These are phyloP conservation scores for Drosophila fuyamai DNA, from an alignment of 1,140 invertebrate species.

Conservation along the genomic window DNA sequence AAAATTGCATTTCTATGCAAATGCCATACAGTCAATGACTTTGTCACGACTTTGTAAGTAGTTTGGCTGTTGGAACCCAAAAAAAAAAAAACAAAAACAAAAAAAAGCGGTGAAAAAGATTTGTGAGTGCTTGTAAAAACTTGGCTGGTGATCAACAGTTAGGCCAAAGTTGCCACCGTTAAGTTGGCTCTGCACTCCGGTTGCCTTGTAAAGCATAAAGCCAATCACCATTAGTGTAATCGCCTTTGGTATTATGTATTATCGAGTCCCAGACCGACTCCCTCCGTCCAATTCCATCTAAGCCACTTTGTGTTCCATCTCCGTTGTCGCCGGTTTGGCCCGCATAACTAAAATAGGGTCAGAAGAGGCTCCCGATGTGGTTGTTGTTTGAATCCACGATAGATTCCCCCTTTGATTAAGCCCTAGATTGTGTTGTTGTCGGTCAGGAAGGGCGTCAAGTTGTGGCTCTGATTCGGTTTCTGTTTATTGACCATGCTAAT, in stretches of 20 bases:
- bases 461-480: slow-evolving; percentile 44
- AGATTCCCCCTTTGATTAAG: slow-evolving; percentile 32
- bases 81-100: slow-evolving; percentile 24
- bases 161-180: slow-evolving; percentile 71
- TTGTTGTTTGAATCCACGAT: slow-evolving; percentile 6
- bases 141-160: slow-evolving; percentile 76
- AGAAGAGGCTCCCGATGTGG: slow-evolving; percentile 28
- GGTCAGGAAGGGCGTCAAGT: slow-evolving; percentile 56
- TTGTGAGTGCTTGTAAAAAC: slow-evolving; percentile 47
- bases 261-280: slow-evolving; percentile 37
- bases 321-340: slow-evolving; percentile 15
- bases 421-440: slow-evolving; percentile 5
- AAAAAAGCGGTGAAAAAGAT: slow-evolving; percentile 38
- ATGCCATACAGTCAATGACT: slow-evolving; percentile 80
- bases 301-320: slow-evolving; percentile 33
- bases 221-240: slow-evolving; percentile 82
- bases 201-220: slow-evolving; percentile 58
- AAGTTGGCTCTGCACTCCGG: slow-evolving; percentile 35
- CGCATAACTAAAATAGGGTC: slow-evolving; percentile 74
- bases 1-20: slow-evolving; percentile 82
- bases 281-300: slow-evolving; percentile 17
- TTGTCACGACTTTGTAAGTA: slow-evolving; percentile 81
- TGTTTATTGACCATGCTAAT: slow-evolving; percentile 69
- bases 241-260: slow-evolving; percentile 77
- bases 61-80: slow-evolving; percentile 38